Percentiles rank a stretch among this genome's conserved stretches.
Evolutionary conservation across 1,140 invertebrate species (phyloP).

Genomic region (Drosophila subpulchrella): DNA sequence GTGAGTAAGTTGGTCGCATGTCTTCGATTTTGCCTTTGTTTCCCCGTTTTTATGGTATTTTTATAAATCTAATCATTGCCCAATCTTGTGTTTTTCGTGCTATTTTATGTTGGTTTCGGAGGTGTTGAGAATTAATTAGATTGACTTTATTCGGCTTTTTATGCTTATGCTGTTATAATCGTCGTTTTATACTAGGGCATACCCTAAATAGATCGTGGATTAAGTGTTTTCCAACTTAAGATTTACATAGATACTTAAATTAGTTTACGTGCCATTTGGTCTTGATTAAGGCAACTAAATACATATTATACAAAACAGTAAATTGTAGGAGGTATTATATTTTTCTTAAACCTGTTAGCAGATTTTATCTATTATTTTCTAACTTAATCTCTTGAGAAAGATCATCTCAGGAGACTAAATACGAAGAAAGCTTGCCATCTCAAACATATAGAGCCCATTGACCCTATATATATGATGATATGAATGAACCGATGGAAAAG

Average conservation of each 20-base stretch:
- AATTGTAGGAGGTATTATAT: too few relatives aligned
- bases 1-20: constrained; percentile 43
- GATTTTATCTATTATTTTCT: background rate
- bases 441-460: constrained; percentile 11
- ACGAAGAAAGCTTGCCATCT: too few relatives aligned
- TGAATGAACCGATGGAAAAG: constrained; percentile 26
- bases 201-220: background rate
- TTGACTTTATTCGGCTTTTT: constrained; percentile 38
- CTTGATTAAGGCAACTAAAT: too few relatives aligned
- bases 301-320: too few relatives aligned
- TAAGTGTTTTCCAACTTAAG: background rate
- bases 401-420: too few relatives aligned
- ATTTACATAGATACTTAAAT: background rate
- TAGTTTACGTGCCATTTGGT: too few relatives aligned
- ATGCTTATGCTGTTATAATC: constrained; percentile 43
- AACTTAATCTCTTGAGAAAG: too few relatives aligned
- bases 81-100: constrained; percentile 47
- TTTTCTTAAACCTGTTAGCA: too few relatives aligned
- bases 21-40: constrained; percentile 40
- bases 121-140: constrained; percentile 54
- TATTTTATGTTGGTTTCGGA: constrained; percentile 32
- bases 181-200: constrained; percentile 19
- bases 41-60: constrained; percentile 36
- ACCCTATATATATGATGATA: constrained; percentile 21
- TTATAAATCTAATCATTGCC: constrained; percentile 39